Percentiles rank a stretch among this genome's conserved stretches.
phyloP scores from a whole-genome alignment of 1,140 invertebrate genomes.

The Bombus waltoni region DNA sequence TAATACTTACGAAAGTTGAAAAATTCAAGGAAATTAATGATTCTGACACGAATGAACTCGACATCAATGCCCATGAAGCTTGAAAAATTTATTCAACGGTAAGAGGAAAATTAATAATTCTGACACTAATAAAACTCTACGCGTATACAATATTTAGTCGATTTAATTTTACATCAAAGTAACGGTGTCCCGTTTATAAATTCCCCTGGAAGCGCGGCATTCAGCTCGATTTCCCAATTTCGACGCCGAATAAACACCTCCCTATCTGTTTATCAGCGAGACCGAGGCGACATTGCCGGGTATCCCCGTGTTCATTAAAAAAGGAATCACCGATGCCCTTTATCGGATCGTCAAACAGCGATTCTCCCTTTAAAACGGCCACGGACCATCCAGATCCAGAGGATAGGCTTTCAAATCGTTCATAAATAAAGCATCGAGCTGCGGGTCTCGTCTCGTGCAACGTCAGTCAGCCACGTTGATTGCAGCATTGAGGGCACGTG shows the following conservation, averaged over 20 bases:
- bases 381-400: conserved; percentile 48
- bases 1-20: neutral
- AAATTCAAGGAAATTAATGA: too few relatives aligned
- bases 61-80: too few relatives aligned
- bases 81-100: too few relatives aligned
- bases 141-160: neutral
- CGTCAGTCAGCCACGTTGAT: conserved; percentile 79
- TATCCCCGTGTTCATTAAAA: conserved; percentile 37
- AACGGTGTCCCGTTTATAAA: neutral
- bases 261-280: neutral
- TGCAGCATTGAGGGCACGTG: conserved; percentile 82
- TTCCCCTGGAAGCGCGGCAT: neutral
- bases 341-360: conserved; percentile 45
- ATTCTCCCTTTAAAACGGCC: conserved; percentile 64
- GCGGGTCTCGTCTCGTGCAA: conserved; percentile 66
- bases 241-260: neutral
- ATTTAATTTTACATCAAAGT: too few relatives aligned
- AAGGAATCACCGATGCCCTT: conserved; percentile 40
- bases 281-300: too few relatives aligned
- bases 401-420: conserved; percentile 75
- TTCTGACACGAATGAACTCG: too few relatives aligned
- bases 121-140: neutral
- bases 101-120: too few relatives aligned
- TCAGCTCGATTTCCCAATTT: conserved; percentile 5
- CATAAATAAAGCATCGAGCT: conserved; percentile 80